Conservation (phyloP, 2,113 vertebrate genomes). For the Eptatretus burgeri region DNA sequence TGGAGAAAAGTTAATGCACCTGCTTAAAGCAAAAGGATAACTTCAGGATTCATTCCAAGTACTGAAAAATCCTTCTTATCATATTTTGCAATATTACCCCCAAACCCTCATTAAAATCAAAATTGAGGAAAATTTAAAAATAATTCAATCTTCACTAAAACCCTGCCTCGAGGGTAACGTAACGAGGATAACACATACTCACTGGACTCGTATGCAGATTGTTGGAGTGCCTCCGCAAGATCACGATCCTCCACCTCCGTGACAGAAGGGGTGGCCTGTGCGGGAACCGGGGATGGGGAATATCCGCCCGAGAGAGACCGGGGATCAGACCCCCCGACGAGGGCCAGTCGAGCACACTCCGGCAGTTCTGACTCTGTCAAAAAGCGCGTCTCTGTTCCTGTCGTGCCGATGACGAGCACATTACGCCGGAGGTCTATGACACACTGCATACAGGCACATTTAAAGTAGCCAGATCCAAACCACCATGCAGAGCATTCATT, state of each 20-base stretch:
- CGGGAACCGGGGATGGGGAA: not conserved
- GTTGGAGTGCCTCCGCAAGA: slow-evolving; percentile 69
- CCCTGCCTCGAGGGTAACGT: too few species aligned
- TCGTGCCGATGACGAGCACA: slow-evolving; percentile 63
- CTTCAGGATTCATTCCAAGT: too few species aligned
- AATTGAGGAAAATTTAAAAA: too few species aligned
- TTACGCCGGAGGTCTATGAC: slow-evolving; percentile 91
- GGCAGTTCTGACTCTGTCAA: slow-evolving; percentile 68
- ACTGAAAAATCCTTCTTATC: too few species aligned
- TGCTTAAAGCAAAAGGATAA: too few species aligned
- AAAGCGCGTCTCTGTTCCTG: slow-evolving; percentile 62
- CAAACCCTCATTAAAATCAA: too few species aligned
- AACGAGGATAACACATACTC: too few species aligned
- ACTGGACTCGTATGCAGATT: slow-evolving; percentile 87
- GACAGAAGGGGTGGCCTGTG: not conserved
- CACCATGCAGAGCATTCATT: not conserved
- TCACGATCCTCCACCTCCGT: slow-evolving; percentile 74
- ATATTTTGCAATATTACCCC: too few species aligned
- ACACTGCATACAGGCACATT: slow-evolving; percentile 25
- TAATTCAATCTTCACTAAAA: too few species aligned
- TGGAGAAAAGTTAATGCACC: too few species aligned
- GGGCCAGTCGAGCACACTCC: slow-evolving; percentile 41
- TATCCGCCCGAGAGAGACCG: not conserved
- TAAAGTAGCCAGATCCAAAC: not conserved
- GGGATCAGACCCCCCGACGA: not conserved